These are phyloP conservation scores for Temnopleurus reevesii DNA, from an alignment of 53 echinoderm and acorn worm genomes.

Conservation along the genomic window DNA sequence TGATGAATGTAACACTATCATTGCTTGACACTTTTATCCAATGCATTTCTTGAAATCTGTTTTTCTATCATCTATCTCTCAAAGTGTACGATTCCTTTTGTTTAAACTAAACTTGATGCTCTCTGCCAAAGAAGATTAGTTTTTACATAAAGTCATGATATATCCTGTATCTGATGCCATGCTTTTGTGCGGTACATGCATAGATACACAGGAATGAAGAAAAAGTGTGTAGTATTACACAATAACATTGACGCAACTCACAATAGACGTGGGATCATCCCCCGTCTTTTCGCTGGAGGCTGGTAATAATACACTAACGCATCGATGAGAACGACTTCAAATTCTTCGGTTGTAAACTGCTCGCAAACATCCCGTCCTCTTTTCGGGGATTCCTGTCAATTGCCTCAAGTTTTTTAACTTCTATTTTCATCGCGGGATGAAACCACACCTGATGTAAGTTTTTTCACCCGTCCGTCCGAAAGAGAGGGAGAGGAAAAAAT, in stretches of 20 bases:
- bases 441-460: slow-evolving; percentile 13
- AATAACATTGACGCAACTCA: slow-evolving; percentile 30
- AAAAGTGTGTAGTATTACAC: not conserved
- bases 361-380: slow-evolving; percentile 4
- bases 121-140: slow-evolving; percentile 24
- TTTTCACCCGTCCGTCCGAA: not conserved
- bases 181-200: not conserved
- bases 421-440: not conserved
- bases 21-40: not conserved
- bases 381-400: not conserved
- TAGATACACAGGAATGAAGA: not conserved
- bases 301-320: slow-evolving; percentile 13
- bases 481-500: not conserved
- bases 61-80: not conserved
- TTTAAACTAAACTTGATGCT: slow-evolving; percentile 27
- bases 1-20: slow-evolving; percentile 29
- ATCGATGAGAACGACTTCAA: not conserved
- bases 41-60: not conserved
- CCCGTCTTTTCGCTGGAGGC: slow-evolving; percentile 18
- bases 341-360: not conserved
- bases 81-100: slow-evolving; percentile 27
- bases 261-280: slow-evolving; percentile 13
- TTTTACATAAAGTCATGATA: slow-evolving; percentile 49
- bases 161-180: slow-evolving; percentile 15
- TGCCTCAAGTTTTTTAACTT: not conserved